Base-by-base conservation (phyloP, 2,797 vertebrate genomes). In the Sciaenops ocellatus region DNA sequence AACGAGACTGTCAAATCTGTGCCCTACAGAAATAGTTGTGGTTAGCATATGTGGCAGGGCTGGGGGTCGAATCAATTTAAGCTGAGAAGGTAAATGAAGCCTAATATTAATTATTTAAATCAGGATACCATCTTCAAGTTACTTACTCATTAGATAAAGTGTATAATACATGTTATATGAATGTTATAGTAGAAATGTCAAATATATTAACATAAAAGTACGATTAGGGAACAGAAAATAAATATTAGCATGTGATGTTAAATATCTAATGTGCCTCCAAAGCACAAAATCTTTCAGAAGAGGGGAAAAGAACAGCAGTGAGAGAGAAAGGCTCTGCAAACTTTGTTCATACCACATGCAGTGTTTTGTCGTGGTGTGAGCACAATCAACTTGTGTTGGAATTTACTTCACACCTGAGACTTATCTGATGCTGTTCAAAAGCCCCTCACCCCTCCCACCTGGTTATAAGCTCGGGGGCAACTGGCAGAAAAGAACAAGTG, bases 341-440 rank as follows among this genome's bases (percentile, higher is more conserved):
- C 54, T 34, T 30, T 70, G 51, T 72, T 54, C 73, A 72, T 59
- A 79, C 48, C 76, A 82, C 56, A 71, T 76, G 69, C 44, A 54
- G 69, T 56, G 66, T 3, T 82, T 44, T 81, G 70, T 75, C 78
- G 2, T 48, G 42, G 48, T 74, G 41, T 75, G 79, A 88, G 68
- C 54, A 64, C 56, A 62, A 56, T 84, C 55, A 57, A 68, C 74
- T 66, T 66, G 71, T 61, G 16, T 51, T 78, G 72, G 81, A 90
- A 89, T 88, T 77, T 70, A 87, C 77, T 87, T 92, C 73, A 89
- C 85, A 92, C 73, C 75, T 74, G 84, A 89, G 77, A 87, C 63
- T 55, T 67, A 76, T 74, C 71, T 69, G 77, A 79, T 83, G 75
- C 76, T 38, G 38, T 79, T 78, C 80, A 79, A 86, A 76, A 11